Conservation (phyloP, 2,797 vertebrate species). For the Sebastolobus altivelis region DNA sequence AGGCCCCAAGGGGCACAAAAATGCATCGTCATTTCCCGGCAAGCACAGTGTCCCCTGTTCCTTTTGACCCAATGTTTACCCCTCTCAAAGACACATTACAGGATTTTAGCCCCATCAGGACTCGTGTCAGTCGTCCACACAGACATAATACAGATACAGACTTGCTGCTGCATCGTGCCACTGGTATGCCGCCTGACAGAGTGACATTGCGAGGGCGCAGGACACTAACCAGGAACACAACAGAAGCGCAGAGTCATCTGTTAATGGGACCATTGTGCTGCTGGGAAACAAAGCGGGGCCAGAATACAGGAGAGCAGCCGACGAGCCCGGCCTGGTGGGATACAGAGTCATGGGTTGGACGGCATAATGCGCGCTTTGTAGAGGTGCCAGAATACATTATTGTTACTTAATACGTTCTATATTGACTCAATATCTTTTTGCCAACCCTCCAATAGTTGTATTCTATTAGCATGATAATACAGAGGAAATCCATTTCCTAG, state of each 20-base stretch:
- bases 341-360: slow-evolving; percentile 51
- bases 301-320: slow-evolving; percentile 54
- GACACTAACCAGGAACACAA: slow-evolving; percentile 68
- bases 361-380: slow-evolving; percentile 61
- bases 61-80: background rate
- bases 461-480: background rate
- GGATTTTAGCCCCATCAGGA: slow-evolving; percentile 21
- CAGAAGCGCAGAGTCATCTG: slow-evolving; percentile 80
- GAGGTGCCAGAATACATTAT: slow-evolving; percentile 34
- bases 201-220: slow-evolving; percentile 57
- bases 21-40: background rate
- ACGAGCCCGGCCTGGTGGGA: slow-evolving; percentile 26
- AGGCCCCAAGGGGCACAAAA: background rate
- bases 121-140: background rate
- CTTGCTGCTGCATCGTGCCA: slow-evolving; percentile 20
- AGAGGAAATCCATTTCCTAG: background rate
- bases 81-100: slow-evolving; percentile 10
- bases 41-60: background rate
- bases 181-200: slow-evolving; percentile 58
- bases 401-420: slow-evolving; percentile 24
- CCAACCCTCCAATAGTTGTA: background rate
- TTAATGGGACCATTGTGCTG: slow-evolving; percentile 72
- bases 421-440: slow-evolving; percentile 15
- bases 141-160: slow-evolving; percentile 25
- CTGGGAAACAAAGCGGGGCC: slow-evolving; percentile 63